Evolutionary conservation across 2,113 vertebrate species (phyloP).

Genomic region (Octodon degus): DNA sequence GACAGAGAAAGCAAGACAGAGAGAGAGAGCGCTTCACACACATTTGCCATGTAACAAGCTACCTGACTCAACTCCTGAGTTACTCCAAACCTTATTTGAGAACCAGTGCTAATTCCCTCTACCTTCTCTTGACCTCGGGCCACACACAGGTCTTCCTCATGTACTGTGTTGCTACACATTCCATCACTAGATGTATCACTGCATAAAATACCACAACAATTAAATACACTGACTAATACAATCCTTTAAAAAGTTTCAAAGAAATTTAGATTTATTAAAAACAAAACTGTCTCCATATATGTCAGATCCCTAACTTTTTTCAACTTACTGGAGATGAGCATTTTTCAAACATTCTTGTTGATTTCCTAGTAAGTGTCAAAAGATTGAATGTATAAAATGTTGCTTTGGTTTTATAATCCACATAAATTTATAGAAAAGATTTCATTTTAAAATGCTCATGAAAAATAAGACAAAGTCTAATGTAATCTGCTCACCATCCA

Average conservation of each 20-base stretch:
- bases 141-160: neutral
- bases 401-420: neutral
- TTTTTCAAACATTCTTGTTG: constrained; percentile 2
- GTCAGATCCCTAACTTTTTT: neutral
- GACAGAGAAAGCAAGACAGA: neutral
- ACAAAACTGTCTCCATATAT: neutral
- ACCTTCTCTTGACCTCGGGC: neutral
- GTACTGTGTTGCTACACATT: neutral
- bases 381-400: neutral
- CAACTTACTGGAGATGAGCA: neutral
- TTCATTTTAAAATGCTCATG: constrained; percentile 11
- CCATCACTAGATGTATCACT: neutral
- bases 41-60: neutral
- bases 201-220: neutral
- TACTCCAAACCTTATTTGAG: neutral
- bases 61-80: neutral
- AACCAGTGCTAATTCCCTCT: neutral
- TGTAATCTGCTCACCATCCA: neutral
- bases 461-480: neutral
- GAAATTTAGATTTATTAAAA: constrained; percentile 4
- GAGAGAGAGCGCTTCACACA: neutral
- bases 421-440: neutral
- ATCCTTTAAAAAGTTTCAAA: neutral
- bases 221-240: neutral
- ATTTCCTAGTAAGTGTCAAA: neutral